A percentile compares a stretch with the other conserved stretches of the same genome.
These are phyloP conservation scores for Neodiprion lecontei DNA, from an alignment of 1,140 invertebrate species.

Conservation along the genomic window DNA sequence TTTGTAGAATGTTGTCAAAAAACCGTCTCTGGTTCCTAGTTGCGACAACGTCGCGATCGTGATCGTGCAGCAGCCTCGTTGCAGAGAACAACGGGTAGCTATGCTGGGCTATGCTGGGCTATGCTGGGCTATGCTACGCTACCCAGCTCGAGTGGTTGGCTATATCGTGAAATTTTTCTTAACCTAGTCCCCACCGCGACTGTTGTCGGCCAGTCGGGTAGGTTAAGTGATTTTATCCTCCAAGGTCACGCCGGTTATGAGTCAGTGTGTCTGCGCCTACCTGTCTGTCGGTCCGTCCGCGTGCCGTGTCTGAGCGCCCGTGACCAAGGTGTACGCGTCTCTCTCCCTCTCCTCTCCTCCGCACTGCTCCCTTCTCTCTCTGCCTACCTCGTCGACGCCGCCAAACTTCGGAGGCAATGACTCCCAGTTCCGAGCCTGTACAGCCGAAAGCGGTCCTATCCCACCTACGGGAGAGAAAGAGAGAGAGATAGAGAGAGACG, in stretches of 20 bases:
- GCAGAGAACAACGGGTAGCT: too few species aligned
- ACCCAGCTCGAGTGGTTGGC: too few species aligned
- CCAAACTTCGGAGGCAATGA: neutral
- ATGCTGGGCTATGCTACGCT: too few species aligned
- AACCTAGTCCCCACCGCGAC: neutral
- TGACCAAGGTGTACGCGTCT: neutral
- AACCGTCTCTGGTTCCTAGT: too few species aligned
- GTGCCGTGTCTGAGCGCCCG: neutral
- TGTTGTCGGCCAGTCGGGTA: neutral
- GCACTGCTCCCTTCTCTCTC: neutral
- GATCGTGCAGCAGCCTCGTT: too few species aligned
- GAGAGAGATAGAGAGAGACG: neutral
- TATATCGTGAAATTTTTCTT: neutral
- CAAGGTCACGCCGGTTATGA: constrained; percentile 6
- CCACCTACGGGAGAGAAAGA: neutral
- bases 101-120: too few species aligned
- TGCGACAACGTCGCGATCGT: too few species aligned
- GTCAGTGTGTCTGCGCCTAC: constrained; percentile 6
- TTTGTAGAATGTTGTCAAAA: too few species aligned
- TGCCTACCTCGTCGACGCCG: neutral
- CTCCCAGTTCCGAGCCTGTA: neutral
- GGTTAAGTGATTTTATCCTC: constrained; percentile 1
- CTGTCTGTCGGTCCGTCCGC: neutral
- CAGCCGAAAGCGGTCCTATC: neutral
- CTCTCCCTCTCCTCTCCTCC: neutral